A percentile compares a stretch with the other conserved stretches of the same genome.
Conservation (phyloP, 2,888 invertebrate species). For the Candidula unifasciata region DNA sequence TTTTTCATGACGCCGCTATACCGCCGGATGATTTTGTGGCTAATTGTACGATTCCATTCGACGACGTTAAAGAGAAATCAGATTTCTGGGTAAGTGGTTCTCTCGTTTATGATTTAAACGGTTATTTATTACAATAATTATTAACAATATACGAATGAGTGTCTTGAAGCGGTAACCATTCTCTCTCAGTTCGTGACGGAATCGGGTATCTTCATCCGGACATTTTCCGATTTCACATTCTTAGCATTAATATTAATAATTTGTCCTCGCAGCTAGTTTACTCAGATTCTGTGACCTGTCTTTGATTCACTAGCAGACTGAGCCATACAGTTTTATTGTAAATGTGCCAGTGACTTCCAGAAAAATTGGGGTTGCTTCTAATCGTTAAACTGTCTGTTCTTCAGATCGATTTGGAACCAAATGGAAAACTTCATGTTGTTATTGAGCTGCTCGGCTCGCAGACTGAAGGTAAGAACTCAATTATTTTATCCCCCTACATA, state of each 20-base stretch:
- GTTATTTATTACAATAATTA: background rate
- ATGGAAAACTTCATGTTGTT: constrained; percentile 94
- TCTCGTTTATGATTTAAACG: background rate
- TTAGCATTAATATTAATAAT: constrained; percentile 49
- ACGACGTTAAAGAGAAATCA: constrained; percentile 85
- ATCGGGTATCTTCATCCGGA: constrained; percentile 53
- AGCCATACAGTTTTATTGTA: background rate
- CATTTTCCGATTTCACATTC: constrained; percentile 51
- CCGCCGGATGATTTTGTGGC: constrained; percentile 99
- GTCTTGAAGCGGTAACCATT: constrained; percentile 37
- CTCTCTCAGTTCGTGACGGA: constrained; percentile 44
- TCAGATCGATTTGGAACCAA: constrained; percentile 97
- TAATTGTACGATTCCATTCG: constrained; percentile 96
- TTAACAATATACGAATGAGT: background rate
- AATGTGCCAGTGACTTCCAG: constrained; percentile 23
- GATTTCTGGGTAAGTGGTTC: constrained; percentile 94
- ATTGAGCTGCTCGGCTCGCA: constrained; percentile 86
- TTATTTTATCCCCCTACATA: constrained; percentile 51
- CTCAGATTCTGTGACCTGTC: background rate
- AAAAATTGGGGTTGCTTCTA: constrained; percentile 38
- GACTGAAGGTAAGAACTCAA: constrained; percentile 57
- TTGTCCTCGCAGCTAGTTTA: background rate
- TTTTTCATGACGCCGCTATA: constrained; percentile 98
- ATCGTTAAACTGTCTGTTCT: constrained; percentile 73
- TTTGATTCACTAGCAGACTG: background rate